phyloP scores from a whole-genome alignment of 2,888 invertebrate genomes.

The Drosophila setosimentum region DNA sequence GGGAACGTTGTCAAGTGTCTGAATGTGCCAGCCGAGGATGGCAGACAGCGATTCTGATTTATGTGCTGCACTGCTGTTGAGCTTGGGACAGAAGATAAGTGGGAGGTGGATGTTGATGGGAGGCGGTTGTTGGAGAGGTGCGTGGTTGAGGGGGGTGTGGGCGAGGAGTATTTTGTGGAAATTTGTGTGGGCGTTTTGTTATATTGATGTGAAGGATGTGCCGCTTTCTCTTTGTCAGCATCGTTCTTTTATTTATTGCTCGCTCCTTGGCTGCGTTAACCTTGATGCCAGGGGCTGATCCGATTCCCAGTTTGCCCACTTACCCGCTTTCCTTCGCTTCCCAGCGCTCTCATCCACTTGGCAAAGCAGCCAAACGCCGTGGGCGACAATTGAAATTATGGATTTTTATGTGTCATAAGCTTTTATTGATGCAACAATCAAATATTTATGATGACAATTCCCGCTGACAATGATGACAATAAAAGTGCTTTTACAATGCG shows the following conservation, averaged over 20 bases:
- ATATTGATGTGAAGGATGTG: conserved; percentile 17
- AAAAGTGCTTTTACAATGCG: conserved; percentile 68
- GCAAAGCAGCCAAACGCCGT: conserved; percentile 30
- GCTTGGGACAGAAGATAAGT: not conserved
- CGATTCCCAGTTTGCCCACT: conserved; percentile 34
- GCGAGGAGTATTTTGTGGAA: not conserved
- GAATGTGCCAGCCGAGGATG: conserved; percentile 29
- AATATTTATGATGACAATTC: conserved; percentile 81
- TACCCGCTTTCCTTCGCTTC: not conserved
- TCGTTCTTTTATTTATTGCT: conserved; percentile 48
- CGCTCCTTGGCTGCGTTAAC: conserved; percentile 43
- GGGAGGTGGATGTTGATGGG: not conserved
- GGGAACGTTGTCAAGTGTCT: conserved; percentile 28
- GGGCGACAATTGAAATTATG: conserved; percentile 79
- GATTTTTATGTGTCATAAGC: conserved; percentile 80
- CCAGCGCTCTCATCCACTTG: not conserved
- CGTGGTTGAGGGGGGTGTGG: not conserved
- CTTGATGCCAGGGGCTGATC: conserved; percentile 58
- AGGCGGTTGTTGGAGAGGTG: not conserved
- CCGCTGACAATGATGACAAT: conserved; percentile 77
- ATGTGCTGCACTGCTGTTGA: conserved; percentile 13
- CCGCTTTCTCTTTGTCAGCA: conserved; percentile 26
- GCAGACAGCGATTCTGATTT: conserved; percentile 40
- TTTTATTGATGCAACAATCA: conserved; percentile 81
- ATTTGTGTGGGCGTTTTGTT: not conserved